Conservation (phyloP, 2,113 vertebrate genomes). For the Malurus melanocephalus region DNA sequence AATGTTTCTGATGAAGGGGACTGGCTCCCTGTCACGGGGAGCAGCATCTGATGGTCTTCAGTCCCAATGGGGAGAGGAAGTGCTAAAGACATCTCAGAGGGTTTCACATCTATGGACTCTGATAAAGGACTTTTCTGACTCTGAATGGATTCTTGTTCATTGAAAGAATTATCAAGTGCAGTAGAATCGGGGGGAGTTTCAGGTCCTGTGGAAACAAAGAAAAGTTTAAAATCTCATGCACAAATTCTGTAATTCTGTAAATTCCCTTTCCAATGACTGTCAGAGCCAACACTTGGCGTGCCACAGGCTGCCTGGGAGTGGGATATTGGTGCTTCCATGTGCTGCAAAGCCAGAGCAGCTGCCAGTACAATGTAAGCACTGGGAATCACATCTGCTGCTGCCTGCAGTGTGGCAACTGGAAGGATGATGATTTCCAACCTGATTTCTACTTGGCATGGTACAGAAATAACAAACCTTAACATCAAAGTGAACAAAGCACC, state of each 20-base stretch:
- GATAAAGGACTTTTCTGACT: conserved; percentile 73
- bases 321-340: not conserved
- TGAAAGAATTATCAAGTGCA: conserved; percentile 63
- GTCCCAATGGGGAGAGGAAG: conserved; percentile 74
- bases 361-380: not conserved
- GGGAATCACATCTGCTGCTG: not conserved
- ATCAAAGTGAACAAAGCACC: not conserved
- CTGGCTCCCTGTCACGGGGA: conserved; percentile 72
- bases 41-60: conserved; percentile 79
- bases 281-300: not conserved
- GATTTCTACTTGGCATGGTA: not conserved
- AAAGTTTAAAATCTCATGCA: not conserved
- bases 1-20: conserved; percentile 74
- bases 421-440: not conserved
- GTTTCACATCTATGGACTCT: conserved; percentile 76
- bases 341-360: not conserved
- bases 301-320: not conserved
- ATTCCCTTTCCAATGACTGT: not conserved
- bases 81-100: conserved; percentile 74
- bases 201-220: conserved; percentile 46
- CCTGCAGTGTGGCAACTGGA: not conserved
- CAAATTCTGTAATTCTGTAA: not conserved
- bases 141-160: conserved; percentile 70
- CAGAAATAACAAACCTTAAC: not conserved
- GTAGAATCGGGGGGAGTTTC: conserved; percentile 67